phyloP scores from a whole-genome alignment of 2,113 vertebrate species.

The Xerus inauris region DNA sequence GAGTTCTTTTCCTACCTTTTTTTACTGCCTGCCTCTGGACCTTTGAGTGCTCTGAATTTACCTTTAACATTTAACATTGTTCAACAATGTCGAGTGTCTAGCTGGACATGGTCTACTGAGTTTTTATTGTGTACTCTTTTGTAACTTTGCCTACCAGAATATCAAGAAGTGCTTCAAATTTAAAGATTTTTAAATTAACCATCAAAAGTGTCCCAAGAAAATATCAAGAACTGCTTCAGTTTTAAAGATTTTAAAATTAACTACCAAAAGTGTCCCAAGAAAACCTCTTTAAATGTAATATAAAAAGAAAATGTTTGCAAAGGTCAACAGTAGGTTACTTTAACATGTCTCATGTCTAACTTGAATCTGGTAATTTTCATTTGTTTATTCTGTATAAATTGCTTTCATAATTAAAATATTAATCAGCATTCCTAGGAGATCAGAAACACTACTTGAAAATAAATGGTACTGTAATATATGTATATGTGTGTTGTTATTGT shows the following conservation, averaged over 20 bases:
- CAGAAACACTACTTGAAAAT: not conserved
- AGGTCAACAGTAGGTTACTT: not conserved
- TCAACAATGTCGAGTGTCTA: not conserved
- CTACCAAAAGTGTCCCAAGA: not conserved
- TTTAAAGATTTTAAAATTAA: not conserved
- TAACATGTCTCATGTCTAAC: not conserved
- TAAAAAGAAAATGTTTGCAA: not conserved
- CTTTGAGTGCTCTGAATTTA: not conserved
- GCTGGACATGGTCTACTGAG: not conserved
- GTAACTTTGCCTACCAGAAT: not conserved
- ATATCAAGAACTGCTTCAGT: too few relatives aligned
- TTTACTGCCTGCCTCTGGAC: not conserved
- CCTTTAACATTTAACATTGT: not conserved
- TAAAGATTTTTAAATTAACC: slow-evolving; percentile 12
- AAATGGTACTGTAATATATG: not conserved
- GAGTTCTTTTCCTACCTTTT: not conserved
- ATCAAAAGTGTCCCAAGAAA: not conserved
- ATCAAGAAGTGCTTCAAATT: not conserved
- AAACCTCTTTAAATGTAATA: not conserved
- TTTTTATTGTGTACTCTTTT: not conserved
- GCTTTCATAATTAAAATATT: slow-evolving; percentile 13
- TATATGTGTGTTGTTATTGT: not conserved
- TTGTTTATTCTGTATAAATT: slow-evolving; percentile 40
- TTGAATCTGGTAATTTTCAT: not conserved
- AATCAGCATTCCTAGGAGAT: not conserved